Percentiles rank a stretch among this genome's conserved stretches.
These are phyloP conservation scores for Myripristis murdjan DNA, from an alignment of 2,797 vertebrate genomes.

Conservation along the genomic window DNA sequence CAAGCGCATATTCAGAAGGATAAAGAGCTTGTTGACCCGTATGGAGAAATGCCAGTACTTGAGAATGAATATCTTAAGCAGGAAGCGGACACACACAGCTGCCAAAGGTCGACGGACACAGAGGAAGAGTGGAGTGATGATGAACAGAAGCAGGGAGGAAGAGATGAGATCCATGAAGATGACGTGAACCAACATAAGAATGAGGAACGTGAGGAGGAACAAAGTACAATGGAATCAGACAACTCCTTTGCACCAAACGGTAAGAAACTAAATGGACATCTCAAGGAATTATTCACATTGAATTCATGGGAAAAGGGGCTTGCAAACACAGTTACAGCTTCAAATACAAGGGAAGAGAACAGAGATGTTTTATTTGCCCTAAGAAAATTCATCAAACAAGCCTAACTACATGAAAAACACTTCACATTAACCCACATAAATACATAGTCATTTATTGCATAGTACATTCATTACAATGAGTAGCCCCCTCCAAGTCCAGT, in stretches of 20 bases:
- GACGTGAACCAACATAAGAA: background rate
- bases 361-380: background rate
- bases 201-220: background rate
- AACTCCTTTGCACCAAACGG: conserved; percentile 34
- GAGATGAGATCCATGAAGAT: background rate
- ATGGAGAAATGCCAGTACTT: conserved; percentile 57
- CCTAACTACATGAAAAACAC: background rate
- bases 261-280: conserved; percentile 32
- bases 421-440: background rate
- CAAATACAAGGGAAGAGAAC: background rate
- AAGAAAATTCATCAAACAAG: too few species aligned
- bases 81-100: background rate
- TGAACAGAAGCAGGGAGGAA: background rate
- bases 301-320: background rate
- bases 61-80: conserved; percentile 57
- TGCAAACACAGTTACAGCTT: background rate
- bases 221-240: background rate
- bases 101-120: background rate
- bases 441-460: too few species aligned
- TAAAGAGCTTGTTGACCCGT: conserved; percentile 9
- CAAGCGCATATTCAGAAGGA: background rate
- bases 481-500: too few species aligned
- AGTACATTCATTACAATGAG: too few species aligned
- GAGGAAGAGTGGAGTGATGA: conserved; percentile 19
- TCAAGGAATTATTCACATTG: background rate